phyloP scores from a whole-genome alignment of 2,113 vertebrate genomes.

The Ivindomyrus marchei region DNA sequence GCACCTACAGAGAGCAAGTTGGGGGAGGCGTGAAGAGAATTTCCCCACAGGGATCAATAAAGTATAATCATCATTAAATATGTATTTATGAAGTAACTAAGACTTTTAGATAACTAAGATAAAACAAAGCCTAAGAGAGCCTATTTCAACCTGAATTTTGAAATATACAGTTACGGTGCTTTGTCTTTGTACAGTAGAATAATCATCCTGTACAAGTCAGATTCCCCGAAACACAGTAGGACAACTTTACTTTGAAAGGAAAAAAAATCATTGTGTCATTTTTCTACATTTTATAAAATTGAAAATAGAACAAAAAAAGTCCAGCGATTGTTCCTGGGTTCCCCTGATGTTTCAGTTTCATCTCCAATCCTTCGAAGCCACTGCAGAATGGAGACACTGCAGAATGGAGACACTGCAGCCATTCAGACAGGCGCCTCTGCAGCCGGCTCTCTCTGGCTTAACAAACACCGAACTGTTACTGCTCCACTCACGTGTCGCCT shows the following conservation, averaged over 20 bases:
- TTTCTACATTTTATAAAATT: neutral
- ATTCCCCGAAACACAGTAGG: neutral
- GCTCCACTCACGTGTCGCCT: neutral
- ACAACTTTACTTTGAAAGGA: neutral
- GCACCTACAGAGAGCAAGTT: neutral
- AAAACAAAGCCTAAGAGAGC: neutral
- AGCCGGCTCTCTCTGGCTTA: neutral
- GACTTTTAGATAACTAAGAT: neutral
- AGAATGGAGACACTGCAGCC: neutral
- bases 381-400: neutral
- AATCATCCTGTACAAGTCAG: neutral
- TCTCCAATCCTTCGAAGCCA: neutral
- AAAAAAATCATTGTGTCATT: neutral
- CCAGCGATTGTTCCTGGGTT: neutral
- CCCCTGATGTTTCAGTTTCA: neutral
- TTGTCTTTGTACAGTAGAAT: neutral
- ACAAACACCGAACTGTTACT: neutral
- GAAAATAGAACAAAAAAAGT: neutral
- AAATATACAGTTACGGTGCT: neutral
- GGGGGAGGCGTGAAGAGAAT: neutral
- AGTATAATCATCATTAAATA: neutral
- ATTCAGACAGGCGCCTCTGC: neutral
- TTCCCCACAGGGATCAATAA: neutral
- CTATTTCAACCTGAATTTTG: neutral
- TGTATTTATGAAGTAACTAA: neutral